A percentile compares a stretch with the other conserved stretches of the same genome.
Evolutionary conservation across 2,113 vertebrate genomes (phyloP).

Genomic region (Oncorhynchus tshawytscha): DNA sequence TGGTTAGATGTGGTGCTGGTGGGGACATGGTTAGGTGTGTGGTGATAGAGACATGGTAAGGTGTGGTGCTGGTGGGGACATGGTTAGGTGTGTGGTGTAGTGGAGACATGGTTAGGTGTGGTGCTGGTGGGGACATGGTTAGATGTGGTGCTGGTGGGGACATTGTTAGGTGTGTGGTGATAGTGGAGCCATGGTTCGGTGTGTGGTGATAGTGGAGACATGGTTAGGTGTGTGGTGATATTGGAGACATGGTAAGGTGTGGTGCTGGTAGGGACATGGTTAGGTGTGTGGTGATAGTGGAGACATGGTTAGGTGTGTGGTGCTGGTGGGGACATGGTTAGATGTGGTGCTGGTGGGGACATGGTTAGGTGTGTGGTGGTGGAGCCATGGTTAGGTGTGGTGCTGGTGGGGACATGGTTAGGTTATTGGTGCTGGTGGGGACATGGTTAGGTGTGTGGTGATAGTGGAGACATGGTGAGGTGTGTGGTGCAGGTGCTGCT

Average conservation of each 20-base stretch:
- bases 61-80: not conserved
- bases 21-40: not conserved
- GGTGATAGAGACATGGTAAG: too few species aligned
- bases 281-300: not conserved
- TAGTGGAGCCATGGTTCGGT: too few species aligned
- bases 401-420: too few species aligned
- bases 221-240: not conserved
- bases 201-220: not conserved
- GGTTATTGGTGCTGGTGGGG: too few species aligned
- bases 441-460: not conserved
- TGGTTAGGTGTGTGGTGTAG: not conserved
- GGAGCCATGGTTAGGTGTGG: too few species aligned
- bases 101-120: not conserved
- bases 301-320: not conserved
- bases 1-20: not conserved
- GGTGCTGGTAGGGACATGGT: too few species aligned
- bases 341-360: not conserved
- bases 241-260: not conserved
- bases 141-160: not conserved
- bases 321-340: too few species aligned
- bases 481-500: too few species aligned
- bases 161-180: conserved; percentile 24
- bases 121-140: too few species aligned
- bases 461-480: conserved; percentile 35
- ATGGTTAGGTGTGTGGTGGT: not conserved